These are phyloP conservation scores for Julus scanicus DNA, from an alignment of 2,888 invertebrate genomes.

Conservation along the genomic window DNA sequence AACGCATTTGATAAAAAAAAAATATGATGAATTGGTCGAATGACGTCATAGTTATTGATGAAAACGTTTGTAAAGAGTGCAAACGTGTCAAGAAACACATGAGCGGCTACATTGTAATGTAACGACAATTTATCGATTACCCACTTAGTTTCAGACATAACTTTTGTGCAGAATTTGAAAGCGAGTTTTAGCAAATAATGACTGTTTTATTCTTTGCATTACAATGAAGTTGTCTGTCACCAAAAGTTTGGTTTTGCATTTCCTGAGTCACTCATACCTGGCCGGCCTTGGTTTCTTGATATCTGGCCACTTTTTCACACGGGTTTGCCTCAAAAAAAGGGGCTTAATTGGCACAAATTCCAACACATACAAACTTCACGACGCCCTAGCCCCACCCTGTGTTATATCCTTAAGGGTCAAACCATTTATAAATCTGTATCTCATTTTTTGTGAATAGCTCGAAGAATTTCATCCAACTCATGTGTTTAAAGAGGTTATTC, in stretches of 20 bases:
- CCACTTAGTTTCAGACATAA: background rate
- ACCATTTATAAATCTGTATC: background rate
- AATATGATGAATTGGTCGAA: background rate
- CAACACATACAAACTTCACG: background rate
- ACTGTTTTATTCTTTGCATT: background rate
- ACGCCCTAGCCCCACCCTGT: background rate
- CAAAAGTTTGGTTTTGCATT: background rate
- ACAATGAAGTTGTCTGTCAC: background rate
- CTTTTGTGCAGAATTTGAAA: background rate
- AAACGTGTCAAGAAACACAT: background rate
- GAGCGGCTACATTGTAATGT: background rate
- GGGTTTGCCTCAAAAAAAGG: background rate
- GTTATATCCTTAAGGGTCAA: background rate
- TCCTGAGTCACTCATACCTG: background rate
- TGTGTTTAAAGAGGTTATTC: too few species aligned
- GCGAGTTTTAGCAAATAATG: background rate
- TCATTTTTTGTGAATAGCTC: background rate
- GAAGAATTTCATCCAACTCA: too few species aligned
- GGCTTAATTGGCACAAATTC: constrained; percentile 21
- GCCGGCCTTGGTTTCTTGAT: background rate
- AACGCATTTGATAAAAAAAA: background rate
- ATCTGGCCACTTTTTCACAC: background rate
- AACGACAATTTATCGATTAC: background rate
- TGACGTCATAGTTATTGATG: background rate
- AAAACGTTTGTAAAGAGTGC: background rate